Conservation (phyloP, 2,888 invertebrate species). For the Dicranocentrus wangi region DNA sequence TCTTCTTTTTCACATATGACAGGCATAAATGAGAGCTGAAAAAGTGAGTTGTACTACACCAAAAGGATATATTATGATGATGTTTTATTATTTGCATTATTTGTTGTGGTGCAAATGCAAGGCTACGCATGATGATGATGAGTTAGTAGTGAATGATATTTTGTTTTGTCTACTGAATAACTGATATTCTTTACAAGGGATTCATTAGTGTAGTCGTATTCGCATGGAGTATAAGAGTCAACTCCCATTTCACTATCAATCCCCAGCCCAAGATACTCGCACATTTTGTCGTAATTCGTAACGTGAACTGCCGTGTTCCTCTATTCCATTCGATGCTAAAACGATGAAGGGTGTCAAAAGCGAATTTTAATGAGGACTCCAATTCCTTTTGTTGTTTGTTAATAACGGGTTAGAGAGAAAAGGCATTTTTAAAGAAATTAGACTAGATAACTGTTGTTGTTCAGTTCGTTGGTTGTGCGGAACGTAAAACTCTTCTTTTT, state of each 20-base stretch:
- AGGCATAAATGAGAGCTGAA: constrained; percentile 45
- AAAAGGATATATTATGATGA: neutral
- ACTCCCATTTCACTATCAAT: constrained; percentile 20
- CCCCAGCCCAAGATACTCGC: too few relatives aligned
- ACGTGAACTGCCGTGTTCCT: neutral
- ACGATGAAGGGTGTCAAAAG: constrained; percentile 59
- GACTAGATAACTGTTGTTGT: constrained; percentile 7
- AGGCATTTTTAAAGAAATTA: constrained; percentile 38
- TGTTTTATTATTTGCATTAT: too few relatives aligned
- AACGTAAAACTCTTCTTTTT: neutral
- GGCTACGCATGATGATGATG: neutral
- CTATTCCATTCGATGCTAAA: neutral
- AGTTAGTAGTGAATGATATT: constrained; percentile 10
- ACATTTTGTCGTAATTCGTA: too few relatives aligned
- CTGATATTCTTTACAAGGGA: constrained; percentile 38
- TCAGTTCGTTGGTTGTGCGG: constrained; percentile 4
- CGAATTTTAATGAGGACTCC: constrained; percentile 57
- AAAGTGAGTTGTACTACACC: constrained; percentile 26
- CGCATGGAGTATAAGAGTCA: constrained; percentile 30
- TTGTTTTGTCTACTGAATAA: neutral
- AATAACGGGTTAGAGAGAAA: constrained; percentile 25
- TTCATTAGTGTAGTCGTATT: constrained; percentile 55
- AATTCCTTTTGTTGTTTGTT: constrained; percentile 49
- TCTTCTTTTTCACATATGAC: constrained; percentile 11
- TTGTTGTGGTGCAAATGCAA: too few relatives aligned